phyloP scores from a whole-genome alignment of 1,140 invertebrate species.

The Theocolax elegans region DNA sequence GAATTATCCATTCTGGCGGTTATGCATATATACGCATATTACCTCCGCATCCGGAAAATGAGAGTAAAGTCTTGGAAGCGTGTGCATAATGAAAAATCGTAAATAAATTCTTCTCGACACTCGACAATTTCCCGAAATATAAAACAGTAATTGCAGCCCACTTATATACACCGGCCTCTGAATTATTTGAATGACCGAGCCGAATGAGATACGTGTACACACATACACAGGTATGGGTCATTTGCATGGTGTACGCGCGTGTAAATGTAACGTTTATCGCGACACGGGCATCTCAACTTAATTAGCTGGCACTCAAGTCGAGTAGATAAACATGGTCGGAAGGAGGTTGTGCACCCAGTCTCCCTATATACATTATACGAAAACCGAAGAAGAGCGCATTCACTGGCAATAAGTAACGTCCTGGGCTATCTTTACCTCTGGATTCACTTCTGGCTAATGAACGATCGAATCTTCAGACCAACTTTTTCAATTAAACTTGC shows the following conservation, averaged over 20 bases:
- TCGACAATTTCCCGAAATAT: conserved; percentile 35
- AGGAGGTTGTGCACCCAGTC: no score
- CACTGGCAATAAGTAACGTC: conserved; percentile 10
- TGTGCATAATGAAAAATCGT: conserved; percentile 37
- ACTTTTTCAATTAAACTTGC: conserved; percentile 42
- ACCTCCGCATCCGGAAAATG: background rate
- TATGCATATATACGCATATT: no score
- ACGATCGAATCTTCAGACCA: conserved; percentile 7
- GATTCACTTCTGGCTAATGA: background rate
- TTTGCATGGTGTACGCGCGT: no score
- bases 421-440: background rate
- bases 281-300: conserved; percentile 36
- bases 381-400: background rate
- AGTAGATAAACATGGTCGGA: conserved; percentile 28
- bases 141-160: conserved; percentile 27
- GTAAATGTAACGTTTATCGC: conserved; percentile 35
- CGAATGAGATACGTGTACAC: background rate
- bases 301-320: conserved; percentile 32
- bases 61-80: background rate
- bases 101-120: conserved; percentile 21
- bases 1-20: no score
- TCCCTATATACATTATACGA: no score
- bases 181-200: conserved; percentile 31
- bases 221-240: background rate
- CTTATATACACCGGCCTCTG: conserved; percentile 11